phyloP scores from a whole-genome alignment of 2,888 invertebrate species.

The Lasioglossum zephyrum region DNA sequence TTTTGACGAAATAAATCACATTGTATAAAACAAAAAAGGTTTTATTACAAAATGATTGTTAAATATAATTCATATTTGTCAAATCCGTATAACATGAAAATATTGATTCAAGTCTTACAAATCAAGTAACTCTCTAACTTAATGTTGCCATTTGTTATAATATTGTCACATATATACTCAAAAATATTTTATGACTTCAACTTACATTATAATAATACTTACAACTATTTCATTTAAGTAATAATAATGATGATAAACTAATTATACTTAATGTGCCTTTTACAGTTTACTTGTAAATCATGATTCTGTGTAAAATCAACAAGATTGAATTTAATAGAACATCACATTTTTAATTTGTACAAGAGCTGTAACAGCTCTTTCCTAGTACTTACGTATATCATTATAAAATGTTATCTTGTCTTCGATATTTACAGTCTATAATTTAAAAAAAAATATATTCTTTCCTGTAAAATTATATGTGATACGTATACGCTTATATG shows the following conservation, averaged over 20 bases:
- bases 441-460: slow-evolving; percentile 4
- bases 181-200: slow-evolving; percentile 20
- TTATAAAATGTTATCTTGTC: slow-evolving; percentile 15
- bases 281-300: not conserved
- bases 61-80: not conserved
- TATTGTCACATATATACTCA: not conserved
- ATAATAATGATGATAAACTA: not conserved
- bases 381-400: not conserved
- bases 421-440: slow-evolving; percentile 24
- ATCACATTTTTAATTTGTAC: slow-evolving; percentile 26
- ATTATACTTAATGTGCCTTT: slow-evolving; percentile 6
- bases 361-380: not conserved
- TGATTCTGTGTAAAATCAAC: not conserved
- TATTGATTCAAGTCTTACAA: not conserved
- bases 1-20: not conserved
- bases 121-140: not conserved
- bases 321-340: not conserved
- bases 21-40: not conserved
- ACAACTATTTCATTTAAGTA: not conserved
- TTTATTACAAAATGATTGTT: slow-evolving; percentile 2
- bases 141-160: not conserved
- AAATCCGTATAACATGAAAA: slow-evolving; percentile 7
- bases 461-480: not conserved
- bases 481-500: not conserved
- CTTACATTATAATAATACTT: slow-evolving; percentile 13